These are phyloP conservation scores for Sinhomidia bicolor DNA, from an alignment of 2,888 invertebrate species.

Conservation along the genomic window DNA sequence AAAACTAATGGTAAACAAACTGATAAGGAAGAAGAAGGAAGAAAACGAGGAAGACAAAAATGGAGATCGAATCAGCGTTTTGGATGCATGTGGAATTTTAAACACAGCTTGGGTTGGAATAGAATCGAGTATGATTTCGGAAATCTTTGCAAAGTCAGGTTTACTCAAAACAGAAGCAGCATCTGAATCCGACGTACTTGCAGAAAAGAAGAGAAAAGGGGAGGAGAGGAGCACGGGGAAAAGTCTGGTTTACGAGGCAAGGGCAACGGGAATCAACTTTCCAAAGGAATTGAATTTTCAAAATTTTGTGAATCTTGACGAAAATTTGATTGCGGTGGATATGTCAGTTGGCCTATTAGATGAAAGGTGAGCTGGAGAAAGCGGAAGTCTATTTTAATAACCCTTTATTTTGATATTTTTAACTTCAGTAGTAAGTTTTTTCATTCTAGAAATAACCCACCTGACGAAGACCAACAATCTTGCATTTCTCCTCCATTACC, in stretches of 20 bases:
- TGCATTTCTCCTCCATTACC: neutral
- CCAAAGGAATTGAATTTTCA: constrained; percentile 50
- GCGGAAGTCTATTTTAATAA: too few species aligned
- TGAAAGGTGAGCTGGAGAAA: neutral
- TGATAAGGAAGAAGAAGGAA: constrained; percentile 9
- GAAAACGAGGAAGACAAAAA: neutral
- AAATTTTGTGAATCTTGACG: constrained; percentile 26
- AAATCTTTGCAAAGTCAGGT: constrained; percentile 19
- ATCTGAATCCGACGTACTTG: neutral
- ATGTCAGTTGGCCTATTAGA: constrained; percentile 11
- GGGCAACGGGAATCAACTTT: constrained; percentile 5
- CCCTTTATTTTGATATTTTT: too few species aligned
- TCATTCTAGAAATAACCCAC: neutral
- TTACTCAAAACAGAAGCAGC: neutral
- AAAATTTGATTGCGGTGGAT: constrained; percentile 47
- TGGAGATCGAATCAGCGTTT: neutral
- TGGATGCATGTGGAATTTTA: constrained; percentile 49
- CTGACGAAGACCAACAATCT: constrained; percentile 10
- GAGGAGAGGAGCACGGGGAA: neutral
- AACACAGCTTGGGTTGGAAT: constrained; percentile 38
- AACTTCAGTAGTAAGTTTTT: neutral
- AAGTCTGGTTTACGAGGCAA: constrained; percentile 30
- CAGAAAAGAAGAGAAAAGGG: neutral
- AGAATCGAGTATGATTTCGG: neutral
- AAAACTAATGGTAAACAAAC: constrained; percentile 24